Base-by-base conservation (phyloP, 2,888 invertebrate genomes). In the Pilophorus perplexus region DNA sequence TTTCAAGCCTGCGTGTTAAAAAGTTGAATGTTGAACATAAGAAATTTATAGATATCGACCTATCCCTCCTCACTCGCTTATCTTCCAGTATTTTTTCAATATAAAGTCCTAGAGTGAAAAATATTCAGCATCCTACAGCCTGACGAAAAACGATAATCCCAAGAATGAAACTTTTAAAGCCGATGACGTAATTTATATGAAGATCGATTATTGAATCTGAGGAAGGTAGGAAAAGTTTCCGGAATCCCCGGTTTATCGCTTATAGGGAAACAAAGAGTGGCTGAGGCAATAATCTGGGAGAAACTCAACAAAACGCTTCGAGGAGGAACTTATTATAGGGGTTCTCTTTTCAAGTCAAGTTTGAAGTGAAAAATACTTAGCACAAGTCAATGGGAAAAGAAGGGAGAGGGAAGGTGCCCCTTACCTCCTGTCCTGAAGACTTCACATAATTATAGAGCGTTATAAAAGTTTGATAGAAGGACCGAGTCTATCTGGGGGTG, bases 391-490 rank as follows among this genome's bases (percentile, higher is more conserved):
- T 55, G 42, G 27, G 23, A 25, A 44, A 59, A 28, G 28, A 22
- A 28, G 28, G 46, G 48, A 12, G 48, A 33, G 10, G n/a, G 23
- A 23, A 22, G 38, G 55, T 37, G 23, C 22, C 8, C 38, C 38
- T 27, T 20, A 18, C 27, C 27, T 18, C 37, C 38, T 55, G 33
- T 55, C 18, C 38, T 18, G 38, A 48, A 28, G 62, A 46, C 27
- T 62, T 62, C 62, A 62, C 62, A 62, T 62, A 62, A 62, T 62
- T 62, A 62, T 62, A 33, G 62, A 22, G 62, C 62, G 62, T 62
- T 62, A 62, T 62, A 62, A 62, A 62, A 62, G 62, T 62, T 62
- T 62, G 62, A 62, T 62, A 46, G 46, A 62, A 37, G 62, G 33
- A 59, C 46, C 62, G 48, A 33, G 62, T 62, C 62, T 46, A 62